Base-by-base conservation (phyloP, 2,797 vertebrate species). In the Pseudocheirus occidentalis region DNA sequence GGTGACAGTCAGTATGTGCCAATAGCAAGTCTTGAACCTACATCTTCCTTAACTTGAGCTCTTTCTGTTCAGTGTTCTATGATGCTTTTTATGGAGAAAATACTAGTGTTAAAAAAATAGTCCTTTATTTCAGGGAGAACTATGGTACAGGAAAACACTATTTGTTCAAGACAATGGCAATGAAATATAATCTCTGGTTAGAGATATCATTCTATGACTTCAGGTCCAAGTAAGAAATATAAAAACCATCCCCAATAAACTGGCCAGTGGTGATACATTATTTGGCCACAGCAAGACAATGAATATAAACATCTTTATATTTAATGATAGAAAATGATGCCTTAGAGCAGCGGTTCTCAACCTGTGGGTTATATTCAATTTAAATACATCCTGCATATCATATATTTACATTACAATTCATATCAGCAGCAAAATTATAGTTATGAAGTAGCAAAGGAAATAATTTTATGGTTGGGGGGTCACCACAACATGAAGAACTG, bases 241-340 rank as follows among this genome's bases (percentile, higher is more conserved):
- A 50, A 87, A 87, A 87, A 7, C 2, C 73, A 87, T 50, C 3
- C 40, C 40, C 73, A 87, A 46, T 27, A 87, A 87, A 16, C 40
- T 87, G 73, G 3, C 21, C 40, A 50, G 10, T 87, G 21, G 40
- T 87, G 73, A 87, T 50, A 27, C 10, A 27, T 87, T 87, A n/a
- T 87, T 50, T 50, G 40, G 3, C 40, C 73, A 46, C 4, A 50
- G 12, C 18, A 94, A 97, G 29, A 87, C 27, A 54, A 94, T 55
- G 90, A 91, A 90, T 92, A 66, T 31, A 92, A 93, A 81, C n/a
- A 46, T 50, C 92, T 96, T 93, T 56, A 62, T 87, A 93, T 91
- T 62, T 94, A 90, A 14, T 46, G 31, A 55, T 31, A 28, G 21
- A 28, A 24, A 34, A 7, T 55, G 46, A 62, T 40, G 31, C 53